Base-by-base conservation (phyloP, 2,113 vertebrate species). In the Callithrix jacchus region DNA sequence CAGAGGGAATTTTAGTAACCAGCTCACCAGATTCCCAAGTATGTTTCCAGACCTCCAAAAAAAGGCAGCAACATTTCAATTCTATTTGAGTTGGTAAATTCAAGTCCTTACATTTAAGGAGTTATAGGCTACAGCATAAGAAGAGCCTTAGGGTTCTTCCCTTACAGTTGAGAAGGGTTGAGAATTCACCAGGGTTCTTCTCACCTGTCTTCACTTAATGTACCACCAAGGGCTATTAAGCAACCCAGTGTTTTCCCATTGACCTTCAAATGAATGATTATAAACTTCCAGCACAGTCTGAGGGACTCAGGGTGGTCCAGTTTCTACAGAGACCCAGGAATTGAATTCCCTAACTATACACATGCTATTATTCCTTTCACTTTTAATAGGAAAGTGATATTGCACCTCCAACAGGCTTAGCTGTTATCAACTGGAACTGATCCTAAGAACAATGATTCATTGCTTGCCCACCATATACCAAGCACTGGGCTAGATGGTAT, bases 361-460 rank as follows among this genome's bases (percentile, higher is more conserved):
- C 49, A 82, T 58, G 7, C 86, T 81, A 95, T 74, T 70, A 37
- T 18, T 84, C 16, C 30, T 92, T 70, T 92, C 20, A 92, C 20
- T 94, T 66, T 71, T 81, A 85, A 42, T 1, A 32, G 45, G 42
- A 45, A 95, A 92, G 83, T 97, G 49, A 92, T 18, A 64, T 58
- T 86, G 73, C 21, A 86, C 58, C 66, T 94, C 94, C 68, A 97
- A 88, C 25, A 47, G n/a, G 30, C 23, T 94, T 95, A 64, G 49
- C 20, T 76, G 16, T 49, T 96, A 76, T 87, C 73, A 94, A 56
- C n/a, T 87, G 52, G 45, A 94, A 94, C 37, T 27, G 27, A 83
- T 89, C 42, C 16, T 82, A 86, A 86, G 5, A 74, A 17, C 40
- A 95, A 89, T 49, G 74, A 82, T 89, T 76, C 82, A 82, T 40